Percentiles rank a stretch among this genome's conserved stretches.
phyloP scores from a whole-genome alignment of 2,113 vertebrate species.

The Callorhinus ursinus region DNA sequence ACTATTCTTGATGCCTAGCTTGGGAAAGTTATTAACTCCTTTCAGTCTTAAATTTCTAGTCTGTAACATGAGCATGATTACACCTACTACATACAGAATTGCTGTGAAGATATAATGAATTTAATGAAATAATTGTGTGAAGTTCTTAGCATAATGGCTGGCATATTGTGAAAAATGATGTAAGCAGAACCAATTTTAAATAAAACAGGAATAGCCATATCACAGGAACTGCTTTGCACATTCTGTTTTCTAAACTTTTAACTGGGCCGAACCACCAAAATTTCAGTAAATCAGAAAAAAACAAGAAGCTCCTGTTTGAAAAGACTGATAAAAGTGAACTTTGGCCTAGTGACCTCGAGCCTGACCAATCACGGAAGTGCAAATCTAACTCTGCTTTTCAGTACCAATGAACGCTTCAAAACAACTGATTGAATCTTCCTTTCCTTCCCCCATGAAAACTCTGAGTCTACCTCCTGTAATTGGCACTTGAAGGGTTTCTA shows the following conservation, averaged over 20 bases:
- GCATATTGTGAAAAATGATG: not conserved
- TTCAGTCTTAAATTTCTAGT: not conserved
- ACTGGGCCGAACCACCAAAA: not conserved
- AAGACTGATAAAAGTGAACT: not conserved
- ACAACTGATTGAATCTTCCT: not conserved
- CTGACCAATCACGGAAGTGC: not conserved
- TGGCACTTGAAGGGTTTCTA: not conserved
- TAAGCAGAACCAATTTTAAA: not conserved
- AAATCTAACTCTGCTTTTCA: not conserved
- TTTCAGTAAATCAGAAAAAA: not conserved
- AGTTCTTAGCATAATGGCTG: not conserved
- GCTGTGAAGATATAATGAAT: not conserved
- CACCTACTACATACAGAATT: not conserved
- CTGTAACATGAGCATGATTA: not conserved
- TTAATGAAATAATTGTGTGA: not conserved
- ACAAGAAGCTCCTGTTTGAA: not conserved
- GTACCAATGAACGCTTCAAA: not conserved
- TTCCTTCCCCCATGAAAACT: not conserved
- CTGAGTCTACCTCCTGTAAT: not conserved
- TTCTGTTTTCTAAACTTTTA: not conserved
- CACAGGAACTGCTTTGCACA: not conserved
- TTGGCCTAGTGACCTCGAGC: not conserved
- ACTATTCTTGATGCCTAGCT: not conserved
- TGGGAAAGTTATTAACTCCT: not conserved
- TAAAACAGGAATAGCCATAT: not conserved